A percentile compares a stretch with the other conserved stretches of the same genome.
These are phyloP conservation scores for Ambastaia sidthimunki DNA, from an alignment of 2,797 vertebrate species.

Conservation along the genomic window DNA sequence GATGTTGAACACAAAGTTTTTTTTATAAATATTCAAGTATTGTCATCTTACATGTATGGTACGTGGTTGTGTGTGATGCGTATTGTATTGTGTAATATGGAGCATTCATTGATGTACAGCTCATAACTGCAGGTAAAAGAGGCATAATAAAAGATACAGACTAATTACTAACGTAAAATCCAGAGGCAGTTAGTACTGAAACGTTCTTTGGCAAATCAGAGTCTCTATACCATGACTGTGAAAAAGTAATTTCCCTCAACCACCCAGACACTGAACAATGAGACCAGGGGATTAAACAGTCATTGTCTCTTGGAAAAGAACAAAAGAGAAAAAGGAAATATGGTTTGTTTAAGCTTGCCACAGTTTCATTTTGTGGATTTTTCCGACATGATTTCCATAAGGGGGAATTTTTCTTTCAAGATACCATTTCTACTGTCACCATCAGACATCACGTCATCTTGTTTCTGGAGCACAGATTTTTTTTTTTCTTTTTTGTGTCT, in stretches of 20 bases:
- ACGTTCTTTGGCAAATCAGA: conserved; percentile 74
- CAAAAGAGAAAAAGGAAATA: conserved; percentile 58
- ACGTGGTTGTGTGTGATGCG: background rate
- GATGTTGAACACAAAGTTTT: too few relatives aligned
- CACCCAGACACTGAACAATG: conserved; percentile 78
- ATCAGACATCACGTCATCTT: conserved; percentile 78
- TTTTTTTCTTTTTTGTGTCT: conserved; percentile 60
- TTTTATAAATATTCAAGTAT: too few relatives aligned
- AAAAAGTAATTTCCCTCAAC: conserved; percentile 77
- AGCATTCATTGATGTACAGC: conserved; percentile 68
- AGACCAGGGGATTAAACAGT: conserved; percentile 76
- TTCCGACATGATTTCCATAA: conserved; percentile 74
- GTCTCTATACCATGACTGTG: conserved; percentile 72
- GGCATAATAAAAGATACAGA: conserved; percentile 70
- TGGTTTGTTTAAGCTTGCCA: conserved; percentile 57
- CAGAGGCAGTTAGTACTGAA: conserved; percentile 77
- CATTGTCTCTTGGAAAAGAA: conserved; percentile 72
- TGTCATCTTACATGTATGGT: background rate
- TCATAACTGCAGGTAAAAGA: conserved; percentile 74
- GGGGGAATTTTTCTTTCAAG: conserved; percentile 71
- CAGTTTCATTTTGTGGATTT: conserved; percentile 66
- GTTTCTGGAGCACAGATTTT: conserved; percentile 67
- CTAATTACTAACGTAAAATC: conserved; percentile 77
- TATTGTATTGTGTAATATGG: background rate
- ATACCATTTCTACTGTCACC: conserved; percentile 70